A percentile compares a stretch with the other conserved stretches of the same genome.
phyloP scores from a whole-genome alignment of 1,140 invertebrate genomes.

The Drosophila bipectinata region DNA sequence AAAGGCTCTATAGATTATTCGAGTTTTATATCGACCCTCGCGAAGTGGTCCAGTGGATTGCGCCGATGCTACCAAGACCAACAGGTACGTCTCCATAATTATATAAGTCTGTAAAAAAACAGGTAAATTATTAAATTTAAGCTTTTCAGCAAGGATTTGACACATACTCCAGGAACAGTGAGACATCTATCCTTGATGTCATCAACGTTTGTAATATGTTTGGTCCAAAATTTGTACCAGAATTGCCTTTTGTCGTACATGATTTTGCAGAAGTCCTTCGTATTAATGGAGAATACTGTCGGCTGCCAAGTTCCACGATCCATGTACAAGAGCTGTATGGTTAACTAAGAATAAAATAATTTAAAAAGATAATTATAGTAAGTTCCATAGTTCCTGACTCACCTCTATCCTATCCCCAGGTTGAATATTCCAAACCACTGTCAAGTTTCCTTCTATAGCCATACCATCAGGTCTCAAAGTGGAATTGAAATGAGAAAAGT shows the following conservation, averaged over 20 bases:
- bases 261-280: neutral
- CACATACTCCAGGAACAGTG: constrained; percentile 32
- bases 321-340: neutral
- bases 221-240: constrained; percentile 17
- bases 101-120: neutral
- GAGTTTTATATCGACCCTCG: constrained; percentile 6
- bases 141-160: constrained; percentile 1
- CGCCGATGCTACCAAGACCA: neutral
- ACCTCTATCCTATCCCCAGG: constrained; percentile 13
- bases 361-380: neutral
- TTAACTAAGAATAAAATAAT: neutral
- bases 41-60: neutral
- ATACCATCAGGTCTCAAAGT: neutral
- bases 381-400: neutral
- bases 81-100: neutral
- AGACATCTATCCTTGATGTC: constrained; percentile 24
- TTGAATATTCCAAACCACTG: constrained; percentile 5
- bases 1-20: neutral
- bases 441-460: neutral
- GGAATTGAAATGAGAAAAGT: neutral
- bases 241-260: constrained; percentile 33
- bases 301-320: constrained; percentile 22
- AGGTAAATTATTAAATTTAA: too few species aligned
- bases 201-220: constrained; percentile 15
- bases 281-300: neutral